phyloP scores from a whole-genome alignment of 2,113 vertebrate species.

The Varanus salvator region DNA sequence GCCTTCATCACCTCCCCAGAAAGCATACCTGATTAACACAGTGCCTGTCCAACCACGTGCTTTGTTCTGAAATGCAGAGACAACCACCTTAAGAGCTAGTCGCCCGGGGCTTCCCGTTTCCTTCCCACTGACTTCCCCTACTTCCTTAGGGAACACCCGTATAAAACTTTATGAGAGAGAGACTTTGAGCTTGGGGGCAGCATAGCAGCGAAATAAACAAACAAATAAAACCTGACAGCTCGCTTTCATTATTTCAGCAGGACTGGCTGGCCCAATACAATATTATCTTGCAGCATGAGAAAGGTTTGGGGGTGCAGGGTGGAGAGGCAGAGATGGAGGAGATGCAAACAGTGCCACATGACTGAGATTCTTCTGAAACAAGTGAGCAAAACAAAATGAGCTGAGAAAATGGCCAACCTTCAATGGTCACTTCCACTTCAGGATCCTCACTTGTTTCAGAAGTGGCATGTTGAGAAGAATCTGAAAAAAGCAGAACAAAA shows the following conservation, averaged over 20 bases:
- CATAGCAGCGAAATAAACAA: too few species aligned
- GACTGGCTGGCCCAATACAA: background rate
- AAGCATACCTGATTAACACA: background rate
- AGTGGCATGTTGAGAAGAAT: constrained; percentile 70
- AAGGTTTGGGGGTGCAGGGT: background rate
- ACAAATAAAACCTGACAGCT: background rate
- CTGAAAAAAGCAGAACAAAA: constrained; percentile 69
- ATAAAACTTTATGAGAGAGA: too few species aligned
- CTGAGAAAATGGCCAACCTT: constrained; percentile 75
- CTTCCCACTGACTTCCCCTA: background rate
- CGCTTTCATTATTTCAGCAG: background rate
- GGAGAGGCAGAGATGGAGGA: background rate
- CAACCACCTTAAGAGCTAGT: background rate
- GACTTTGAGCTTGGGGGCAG: too few species aligned
- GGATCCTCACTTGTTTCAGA: constrained; percentile 81
- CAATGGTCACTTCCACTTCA: constrained; percentile 83
- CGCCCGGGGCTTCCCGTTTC: too few species aligned
- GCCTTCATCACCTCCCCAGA: too few species aligned
- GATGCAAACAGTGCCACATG: constrained; percentile 41
- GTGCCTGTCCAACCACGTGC: background rate
- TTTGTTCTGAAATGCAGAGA: background rate
- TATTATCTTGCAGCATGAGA: constrained; percentile 4
- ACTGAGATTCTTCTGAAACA: constrained; percentile 43
- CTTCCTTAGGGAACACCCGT: background rate
- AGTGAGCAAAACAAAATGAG: constrained; percentile 52